phyloP scores from a whole-genome alignment of 2,113 vertebrate genomes.

The Oncorhynchus clarkii region DNA sequence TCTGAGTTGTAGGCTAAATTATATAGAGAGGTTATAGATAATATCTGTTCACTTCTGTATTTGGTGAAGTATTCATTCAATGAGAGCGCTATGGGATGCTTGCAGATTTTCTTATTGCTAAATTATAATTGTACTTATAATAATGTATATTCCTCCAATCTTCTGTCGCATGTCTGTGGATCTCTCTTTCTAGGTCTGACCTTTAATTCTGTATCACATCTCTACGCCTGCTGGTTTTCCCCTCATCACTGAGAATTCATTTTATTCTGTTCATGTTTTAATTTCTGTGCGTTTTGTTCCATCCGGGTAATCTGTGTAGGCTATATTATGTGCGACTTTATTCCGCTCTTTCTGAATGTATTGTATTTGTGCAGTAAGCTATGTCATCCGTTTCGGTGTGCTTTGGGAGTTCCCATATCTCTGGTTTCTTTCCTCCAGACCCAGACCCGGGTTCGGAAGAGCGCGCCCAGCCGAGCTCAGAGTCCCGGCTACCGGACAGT shows the following conservation, averaged over 20 bases:
- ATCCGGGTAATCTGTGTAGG: background rate
- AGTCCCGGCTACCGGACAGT: slow-evolving; percentile 73
- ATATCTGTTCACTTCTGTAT: background rate
- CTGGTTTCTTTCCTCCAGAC: slow-evolving; percentile 62
- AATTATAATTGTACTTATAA: background rate
- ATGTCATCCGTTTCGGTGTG: background rate
- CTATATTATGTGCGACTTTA: background rate
- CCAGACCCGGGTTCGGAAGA: slow-evolving; percentile 89
- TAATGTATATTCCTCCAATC: background rate
- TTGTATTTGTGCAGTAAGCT: background rate
- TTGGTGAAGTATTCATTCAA: background rate
- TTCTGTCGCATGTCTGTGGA: background rate
- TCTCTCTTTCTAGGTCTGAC: background rate
- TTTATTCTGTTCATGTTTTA: background rate
- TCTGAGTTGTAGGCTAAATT: too few species aligned
- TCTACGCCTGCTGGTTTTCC: background rate
- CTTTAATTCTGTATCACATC: background rate
- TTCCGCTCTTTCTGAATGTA: background rate
- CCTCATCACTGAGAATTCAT: background rate
- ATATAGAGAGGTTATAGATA: too few species aligned
- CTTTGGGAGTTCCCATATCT: background rate
- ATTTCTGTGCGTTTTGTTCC: background rate
- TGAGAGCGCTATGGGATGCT: background rate
- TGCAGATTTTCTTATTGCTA: background rate
- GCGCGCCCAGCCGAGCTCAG: slow-evolving; percentile 79